Evolutionary conservation across 2,113 vertebrate genomes (phyloP).

Genomic region (Tetraodon nigroviridis): DNA sequence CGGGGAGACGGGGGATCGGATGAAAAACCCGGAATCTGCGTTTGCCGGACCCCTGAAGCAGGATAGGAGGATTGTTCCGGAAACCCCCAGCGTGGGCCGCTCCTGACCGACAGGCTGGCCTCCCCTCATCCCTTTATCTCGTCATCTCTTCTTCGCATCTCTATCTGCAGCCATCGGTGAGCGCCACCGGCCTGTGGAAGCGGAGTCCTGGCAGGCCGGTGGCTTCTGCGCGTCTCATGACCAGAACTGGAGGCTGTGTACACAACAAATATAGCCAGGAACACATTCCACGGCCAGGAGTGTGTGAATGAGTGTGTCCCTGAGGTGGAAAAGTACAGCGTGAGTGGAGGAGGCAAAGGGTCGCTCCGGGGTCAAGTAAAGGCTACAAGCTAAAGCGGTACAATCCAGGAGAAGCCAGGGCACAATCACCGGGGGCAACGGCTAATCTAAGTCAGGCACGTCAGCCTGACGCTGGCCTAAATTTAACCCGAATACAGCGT

Average conservation of each 20-base stretch:
- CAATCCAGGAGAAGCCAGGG: slow-evolving; percentile 26
- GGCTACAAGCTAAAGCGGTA: no score
- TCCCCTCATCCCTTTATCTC: background rate
- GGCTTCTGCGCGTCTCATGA: slow-evolving; percentile 32
- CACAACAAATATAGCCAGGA: slow-evolving; percentile 59
- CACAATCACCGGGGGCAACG: slow-evolving; percentile 24
- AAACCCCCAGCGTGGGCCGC: background rate
- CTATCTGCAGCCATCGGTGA: no score
- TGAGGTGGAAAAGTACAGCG: slow-evolving; percentile 39
- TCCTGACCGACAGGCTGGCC: no score
- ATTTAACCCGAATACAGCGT: slow-evolving; percentile 13
- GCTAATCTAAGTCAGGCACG: slow-evolving; percentile 17
- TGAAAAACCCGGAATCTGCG: no score
- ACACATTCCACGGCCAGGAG: slow-evolving; percentile 38
- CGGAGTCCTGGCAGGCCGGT: slow-evolving; percentile 14
- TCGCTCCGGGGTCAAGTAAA: no score
- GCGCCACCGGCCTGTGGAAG: no score
- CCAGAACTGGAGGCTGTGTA: slow-evolving; percentile 49
- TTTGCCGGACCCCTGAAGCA: background rate
- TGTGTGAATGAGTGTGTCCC: slow-evolving; percentile 3
- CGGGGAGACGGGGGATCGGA: slow-evolving; percentile 30
- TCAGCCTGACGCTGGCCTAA: slow-evolving; percentile 22
- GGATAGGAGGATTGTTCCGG: no score
- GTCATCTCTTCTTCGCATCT: no score
- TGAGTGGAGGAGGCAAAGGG: slow-evolving; percentile 11